Evolutionary conservation across 2,797 vertebrate species (phyloP).

Genomic region (Enteromius anoplus): DNA sequence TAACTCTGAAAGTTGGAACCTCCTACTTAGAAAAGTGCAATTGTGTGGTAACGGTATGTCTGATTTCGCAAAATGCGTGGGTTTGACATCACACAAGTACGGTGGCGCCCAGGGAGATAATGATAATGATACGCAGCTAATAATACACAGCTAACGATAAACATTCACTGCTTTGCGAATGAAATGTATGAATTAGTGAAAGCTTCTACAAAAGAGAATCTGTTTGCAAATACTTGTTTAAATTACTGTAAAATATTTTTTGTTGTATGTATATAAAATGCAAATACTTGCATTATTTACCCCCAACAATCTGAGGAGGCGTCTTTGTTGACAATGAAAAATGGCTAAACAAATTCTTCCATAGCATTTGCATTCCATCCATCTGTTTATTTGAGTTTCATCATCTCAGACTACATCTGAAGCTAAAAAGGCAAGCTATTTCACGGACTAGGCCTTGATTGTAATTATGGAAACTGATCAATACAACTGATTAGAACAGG

Average conservation of each 20-base stretch:
- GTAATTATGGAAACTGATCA: conserved; percentile 28
- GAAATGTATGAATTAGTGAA: conserved; percentile 17
- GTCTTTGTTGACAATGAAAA: not conserved
- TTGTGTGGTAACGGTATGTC: not conserved
- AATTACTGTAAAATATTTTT: not conserved
- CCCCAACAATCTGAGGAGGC: not conserved
- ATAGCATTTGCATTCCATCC: too few relatives aligned
- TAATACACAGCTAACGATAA: conserved; percentile 18
- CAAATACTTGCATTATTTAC: not conserved
- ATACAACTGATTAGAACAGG: conserved; percentile 22
- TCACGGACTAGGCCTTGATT: not conserved
- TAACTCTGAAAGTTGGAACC: not conserved
- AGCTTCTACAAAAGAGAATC: not conserved
- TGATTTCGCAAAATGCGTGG: not conserved
- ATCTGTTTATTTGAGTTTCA: conserved; percentile 1
- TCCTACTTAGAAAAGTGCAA: conserved; percentile 13
- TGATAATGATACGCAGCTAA: conserved; percentile 21
- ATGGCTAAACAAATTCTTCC: not conserved
- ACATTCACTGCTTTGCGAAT: not conserved
- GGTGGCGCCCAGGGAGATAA: conserved; percentile 5
- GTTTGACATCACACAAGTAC: conserved; percentile 3
- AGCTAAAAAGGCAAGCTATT: conserved; percentile 16
- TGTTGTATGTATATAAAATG: conserved; percentile 1
- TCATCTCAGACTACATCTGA: not conserved
- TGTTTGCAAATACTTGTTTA: not conserved